Conservation (phyloP, 2,797 vertebrate species). For the Prionace glauca region DNA sequence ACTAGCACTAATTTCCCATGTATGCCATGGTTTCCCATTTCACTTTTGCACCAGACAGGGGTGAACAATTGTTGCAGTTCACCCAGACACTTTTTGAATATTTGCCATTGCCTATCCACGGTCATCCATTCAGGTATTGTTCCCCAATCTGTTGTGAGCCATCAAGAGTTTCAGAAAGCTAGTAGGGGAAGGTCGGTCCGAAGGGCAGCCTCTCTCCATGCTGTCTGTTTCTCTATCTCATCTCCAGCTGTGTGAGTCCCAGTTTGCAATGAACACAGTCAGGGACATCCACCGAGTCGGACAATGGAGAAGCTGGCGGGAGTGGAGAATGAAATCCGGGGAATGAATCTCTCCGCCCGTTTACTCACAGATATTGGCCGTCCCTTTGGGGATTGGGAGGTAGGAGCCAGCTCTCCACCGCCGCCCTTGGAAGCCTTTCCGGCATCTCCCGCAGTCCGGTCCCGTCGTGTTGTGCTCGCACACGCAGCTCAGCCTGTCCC, state of each 20-base stretch:
- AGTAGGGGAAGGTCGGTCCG: too few relatives aligned
- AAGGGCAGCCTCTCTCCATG: not conserved
- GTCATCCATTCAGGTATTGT: too few relatives aligned
- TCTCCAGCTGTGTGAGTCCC: not conserved
- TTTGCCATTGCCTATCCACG: too few relatives aligned
- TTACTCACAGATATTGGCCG: slow-evolving; percentile 97
- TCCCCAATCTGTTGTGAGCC: too few relatives aligned
- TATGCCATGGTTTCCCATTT: too few relatives aligned
- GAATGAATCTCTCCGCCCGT: not conserved
- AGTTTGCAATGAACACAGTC: not conserved
- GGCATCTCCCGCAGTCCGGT: slow-evolving; percentile 94
- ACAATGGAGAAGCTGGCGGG: not conserved
- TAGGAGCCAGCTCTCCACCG: slow-evolving; percentile 94
- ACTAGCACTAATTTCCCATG: too few relatives aligned
- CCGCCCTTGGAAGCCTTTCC: slow-evolving; percentile 90
- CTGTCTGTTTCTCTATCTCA: not conserved
- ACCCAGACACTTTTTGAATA: too few relatives aligned
- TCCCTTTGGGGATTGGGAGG: slow-evolving; percentile 69
- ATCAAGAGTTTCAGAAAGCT: too few relatives aligned
- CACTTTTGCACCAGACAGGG: too few relatives aligned
- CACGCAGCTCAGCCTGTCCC: slow-evolving; percentile 88
- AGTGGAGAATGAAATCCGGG: not conserved
- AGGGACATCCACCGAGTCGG: not conserved
- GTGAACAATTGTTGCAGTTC: too few relatives aligned
- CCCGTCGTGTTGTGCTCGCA: slow-evolving; percentile 98